Evolutionary conservation across 2,888 invertebrate genomes (phyloP), one percentile per base, ranked within the genome.

Genomic region (Caenorhabditis sp.): DNA sequence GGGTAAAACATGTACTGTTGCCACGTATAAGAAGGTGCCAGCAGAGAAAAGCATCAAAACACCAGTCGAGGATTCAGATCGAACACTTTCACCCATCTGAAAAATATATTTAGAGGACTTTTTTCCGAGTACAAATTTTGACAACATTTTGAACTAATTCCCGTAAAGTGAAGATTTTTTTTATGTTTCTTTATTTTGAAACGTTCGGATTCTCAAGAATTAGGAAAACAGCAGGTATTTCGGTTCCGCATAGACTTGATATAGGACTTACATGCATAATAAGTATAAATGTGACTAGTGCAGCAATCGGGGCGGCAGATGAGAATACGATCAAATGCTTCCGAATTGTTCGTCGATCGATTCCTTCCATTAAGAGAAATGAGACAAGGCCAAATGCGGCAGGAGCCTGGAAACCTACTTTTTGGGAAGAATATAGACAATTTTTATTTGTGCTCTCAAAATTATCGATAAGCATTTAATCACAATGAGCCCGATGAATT

Each of bases 31-130:
- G 90, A 99, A 99, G 17, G 99, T 99, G 0, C 99, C 99, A 0
- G 97, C 99, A 54, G 97, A 97, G 89, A 99, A 99, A 43, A 99
- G 89, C 96, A 99, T 96, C 0, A 97, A 95, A 70, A 97, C 92
- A 89, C 94, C 97, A 27, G 97, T 97, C 1, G 94, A 95, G 88
- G 95, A 95, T 59, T 69, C 73, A 12, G 69, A 74, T 21, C 69
- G 31, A 60, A 69, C 63, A 17, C 67, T 69, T 50, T 74, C 69
- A 14, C 69, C 69, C 73, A 69, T 67, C 69, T 69, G 36, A 25
- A 64, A 58, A 36, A n/a, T n/a, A n/a, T n/a, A n/a, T n/a, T n/a
- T n/a, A n/a, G n/a, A n/a, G n/a, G n/a, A n/a, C n/a, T n/a, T n/a
- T n/a, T n/a, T n/a, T n/a, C n/a, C n/a, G n/a, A n/a, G n/a, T n/a